These are phyloP conservation scores for Cryptosula pallasiana DNA, from an alignment of 2,888 invertebrate species.

Conservation along the genomic window DNA sequence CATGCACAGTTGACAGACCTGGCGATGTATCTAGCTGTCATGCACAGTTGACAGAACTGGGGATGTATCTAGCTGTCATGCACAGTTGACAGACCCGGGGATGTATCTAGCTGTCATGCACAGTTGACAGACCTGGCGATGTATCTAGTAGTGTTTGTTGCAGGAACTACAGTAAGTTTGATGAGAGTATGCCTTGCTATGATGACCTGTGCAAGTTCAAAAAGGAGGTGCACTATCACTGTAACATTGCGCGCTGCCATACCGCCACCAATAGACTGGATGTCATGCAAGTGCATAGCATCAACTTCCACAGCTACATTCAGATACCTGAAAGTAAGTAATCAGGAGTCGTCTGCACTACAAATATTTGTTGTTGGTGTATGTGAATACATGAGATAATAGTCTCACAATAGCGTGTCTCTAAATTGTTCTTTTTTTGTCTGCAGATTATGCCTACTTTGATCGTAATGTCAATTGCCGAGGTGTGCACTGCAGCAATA, in stretches of 20 bases:
- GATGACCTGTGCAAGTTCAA: constrained; percentile 70
- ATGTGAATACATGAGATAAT: no score
- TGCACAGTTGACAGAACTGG: no score
- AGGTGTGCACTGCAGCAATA: constrained; percentile 63
- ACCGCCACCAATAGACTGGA: constrained; percentile 75
- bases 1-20: no score
- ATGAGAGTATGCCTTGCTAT: constrained; percentile 59
- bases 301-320: constrained; percentile 77
- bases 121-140: no score
- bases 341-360: no score
- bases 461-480: constrained; percentile 69
- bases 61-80: no score
- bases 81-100: background rate
- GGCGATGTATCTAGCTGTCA: no score
- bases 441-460: constrained; percentile 72
- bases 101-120: background rate
- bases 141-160: no score
- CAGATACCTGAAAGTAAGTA: constrained; percentile 65
- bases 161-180: constrained; percentile 39
- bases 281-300: constrained; percentile 73
- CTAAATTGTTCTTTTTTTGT: background rate
- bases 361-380: no score
- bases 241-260: constrained; percentile 74
- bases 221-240: constrained; percentile 74
- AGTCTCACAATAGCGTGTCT: no score